Percentiles rank a stretch among this genome's conserved stretches.
Evolutionary conservation across 64 coral and sea anemone species (phyloP).

Genomic region (Porites australiensis): DNA sequence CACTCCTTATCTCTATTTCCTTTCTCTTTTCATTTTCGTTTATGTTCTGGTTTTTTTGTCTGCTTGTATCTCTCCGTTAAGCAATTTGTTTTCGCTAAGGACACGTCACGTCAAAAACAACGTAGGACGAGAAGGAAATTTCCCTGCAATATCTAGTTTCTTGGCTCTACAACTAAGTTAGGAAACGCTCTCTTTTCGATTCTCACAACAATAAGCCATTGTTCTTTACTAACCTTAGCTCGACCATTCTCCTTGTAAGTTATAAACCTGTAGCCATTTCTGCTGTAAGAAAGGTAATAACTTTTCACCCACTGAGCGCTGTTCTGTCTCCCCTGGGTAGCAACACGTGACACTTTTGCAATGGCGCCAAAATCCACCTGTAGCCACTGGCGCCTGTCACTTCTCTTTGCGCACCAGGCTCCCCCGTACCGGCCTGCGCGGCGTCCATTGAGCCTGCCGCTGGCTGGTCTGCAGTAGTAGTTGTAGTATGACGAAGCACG

Average conservation of each 20-base stretch:
- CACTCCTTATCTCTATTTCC: too few species aligned
- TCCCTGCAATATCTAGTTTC: too few species aligned
- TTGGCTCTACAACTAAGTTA: too few species aligned
- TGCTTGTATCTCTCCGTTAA: too few species aligned
- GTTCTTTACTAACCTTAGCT: slow-evolving; percentile 49
- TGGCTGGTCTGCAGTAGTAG: slow-evolving; percentile 43
- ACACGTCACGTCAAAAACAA: too few species aligned
- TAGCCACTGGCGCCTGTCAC: slow-evolving; percentile 61
- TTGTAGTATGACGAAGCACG: slow-evolving; percentile 64
- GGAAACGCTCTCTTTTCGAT: too few species aligned
- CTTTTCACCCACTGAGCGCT: slow-evolving; percentile 73
- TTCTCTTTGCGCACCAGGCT: slow-evolving; percentile 80
- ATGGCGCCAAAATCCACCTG: slow-evolving; percentile 78
- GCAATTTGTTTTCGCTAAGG: too few species aligned
- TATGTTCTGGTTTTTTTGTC: too few species aligned
- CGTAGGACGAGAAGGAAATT: too few species aligned
- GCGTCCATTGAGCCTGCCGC: slow-evolving; percentile 58
- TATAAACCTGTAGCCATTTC: slow-evolving; percentile 25
- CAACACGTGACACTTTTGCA: slow-evolving; percentile 57
- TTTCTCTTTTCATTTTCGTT: too few species aligned
- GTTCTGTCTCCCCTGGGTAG: slow-evolving; percentile 80
- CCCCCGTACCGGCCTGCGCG: slow-evolving; percentile 60
- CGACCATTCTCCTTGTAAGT: slow-evolving; percentile 36
- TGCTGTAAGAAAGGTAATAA: slow-evolving; percentile 67
- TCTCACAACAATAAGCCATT: neutral